These are phyloP conservation scores for Zenarchopterus dispar DNA, from an alignment of 2,797 vertebrate species.

Conservation along the genomic window DNA sequence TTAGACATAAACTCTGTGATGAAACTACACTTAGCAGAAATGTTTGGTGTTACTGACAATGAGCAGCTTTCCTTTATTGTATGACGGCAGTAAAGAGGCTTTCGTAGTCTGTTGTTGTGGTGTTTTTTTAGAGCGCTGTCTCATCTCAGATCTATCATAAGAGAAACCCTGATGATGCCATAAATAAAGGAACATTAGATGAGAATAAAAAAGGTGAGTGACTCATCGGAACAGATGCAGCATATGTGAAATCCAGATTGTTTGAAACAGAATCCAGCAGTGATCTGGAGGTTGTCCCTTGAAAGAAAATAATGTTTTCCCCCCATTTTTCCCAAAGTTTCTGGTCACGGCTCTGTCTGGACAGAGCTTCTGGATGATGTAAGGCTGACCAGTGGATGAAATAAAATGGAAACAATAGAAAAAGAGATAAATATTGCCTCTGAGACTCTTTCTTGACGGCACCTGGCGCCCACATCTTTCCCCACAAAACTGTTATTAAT, in stretches of 20 bases:
- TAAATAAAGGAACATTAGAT: neutral
- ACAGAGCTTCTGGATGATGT: slow-evolving; percentile 51
- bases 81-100: too few relatives aligned
- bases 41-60: too few relatives aligned
- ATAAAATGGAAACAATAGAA: slow-evolving; percentile 29
- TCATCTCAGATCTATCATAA: too few relatives aligned
- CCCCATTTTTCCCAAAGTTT: slow-evolving; percentile 37
- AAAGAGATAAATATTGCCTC: slow-evolving; percentile 44
- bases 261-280: slow-evolving; percentile 43
- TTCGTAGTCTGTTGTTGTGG: too few relatives aligned
- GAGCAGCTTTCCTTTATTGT: too few relatives aligned
- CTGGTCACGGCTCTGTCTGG: slow-evolving; percentile 51
- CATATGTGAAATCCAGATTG: slow-evolving; percentile 40
- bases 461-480: slow-evolving; percentile 55
- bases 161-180: too few relatives aligned
- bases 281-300: slow-evolving; percentile 42
- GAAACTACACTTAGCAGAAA: too few relatives aligned
- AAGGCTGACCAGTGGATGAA: slow-evolving; percentile 41
- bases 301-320: slow-evolving; percentile 47
- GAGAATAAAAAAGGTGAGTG: slow-evolving; percentile 3
- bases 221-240: slow-evolving; percentile 31
- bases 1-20: too few relatives aligned
- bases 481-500: slow-evolving; percentile 66
- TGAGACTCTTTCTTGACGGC: slow-evolving; percentile 53
- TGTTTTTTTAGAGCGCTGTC: too few relatives aligned